phyloP scores from a whole-genome alignment of 2,888 invertebrate species.

The Julus scanicus region DNA sequence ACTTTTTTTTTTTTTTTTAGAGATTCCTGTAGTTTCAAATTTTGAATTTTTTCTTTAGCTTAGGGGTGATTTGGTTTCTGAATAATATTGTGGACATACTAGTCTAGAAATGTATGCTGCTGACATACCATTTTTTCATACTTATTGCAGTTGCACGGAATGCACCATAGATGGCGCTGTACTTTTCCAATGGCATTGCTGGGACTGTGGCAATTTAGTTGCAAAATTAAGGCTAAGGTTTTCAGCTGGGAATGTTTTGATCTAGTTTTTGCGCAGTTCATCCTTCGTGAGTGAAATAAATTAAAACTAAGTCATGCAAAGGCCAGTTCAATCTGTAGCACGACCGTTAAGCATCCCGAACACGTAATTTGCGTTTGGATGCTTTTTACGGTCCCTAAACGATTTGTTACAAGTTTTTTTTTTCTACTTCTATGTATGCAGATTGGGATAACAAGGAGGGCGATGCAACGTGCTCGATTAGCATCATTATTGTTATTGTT shows the following conservation, averaged over 20 bases:
- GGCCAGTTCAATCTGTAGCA: too few species aligned
- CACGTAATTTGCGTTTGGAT: background rate
- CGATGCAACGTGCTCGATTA: slow-evolving; percentile 1
- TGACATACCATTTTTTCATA: too few species aligned
- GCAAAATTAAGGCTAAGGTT: background rate
- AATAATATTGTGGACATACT: too few species aligned
- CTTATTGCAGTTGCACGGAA: too few species aligned
- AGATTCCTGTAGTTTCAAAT: too few species aligned
- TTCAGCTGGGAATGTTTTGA: background rate
- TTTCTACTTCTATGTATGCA: background rate
- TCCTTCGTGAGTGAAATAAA: background rate
- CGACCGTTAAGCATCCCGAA: background rate
- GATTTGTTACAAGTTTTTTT: background rate
- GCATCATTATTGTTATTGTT: background rate
- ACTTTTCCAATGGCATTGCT: too few species aligned
- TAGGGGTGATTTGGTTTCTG: too few species aligned
- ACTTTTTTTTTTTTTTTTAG: too few species aligned
- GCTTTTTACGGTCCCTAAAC: background rate
- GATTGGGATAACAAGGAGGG: background rate
- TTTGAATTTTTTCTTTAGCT: too few species aligned
- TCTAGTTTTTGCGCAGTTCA: background rate
- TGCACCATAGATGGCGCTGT: too few species aligned
- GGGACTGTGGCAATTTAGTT: background rate
- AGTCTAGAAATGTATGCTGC: too few species aligned
- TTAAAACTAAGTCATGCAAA: background rate